Conservation (phyloP, 2,113 vertebrate genomes). For the Nyctibius bracteatus region DNA sequence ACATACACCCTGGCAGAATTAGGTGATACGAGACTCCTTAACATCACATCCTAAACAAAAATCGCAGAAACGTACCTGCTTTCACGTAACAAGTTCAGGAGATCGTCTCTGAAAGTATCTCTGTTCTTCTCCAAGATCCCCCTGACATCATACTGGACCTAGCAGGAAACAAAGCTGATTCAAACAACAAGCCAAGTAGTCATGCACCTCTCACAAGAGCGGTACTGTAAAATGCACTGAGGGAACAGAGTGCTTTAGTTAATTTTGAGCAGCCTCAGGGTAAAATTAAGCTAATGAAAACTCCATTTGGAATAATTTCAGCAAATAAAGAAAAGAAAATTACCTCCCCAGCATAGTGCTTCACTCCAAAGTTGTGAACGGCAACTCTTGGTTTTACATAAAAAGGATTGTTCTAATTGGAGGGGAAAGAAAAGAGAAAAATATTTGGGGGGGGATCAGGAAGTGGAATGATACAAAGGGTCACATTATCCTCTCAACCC, state of each 20-base stretch:
- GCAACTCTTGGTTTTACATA: conserved; percentile 96
- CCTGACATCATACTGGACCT: conserved; percentile 96
- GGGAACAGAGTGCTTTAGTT: background rate
- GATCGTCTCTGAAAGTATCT: conserved; percentile 94
- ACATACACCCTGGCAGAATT: background rate
- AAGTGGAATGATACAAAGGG: background rate
- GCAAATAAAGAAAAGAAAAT: conserved; percentile 45
- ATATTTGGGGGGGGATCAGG: background rate
- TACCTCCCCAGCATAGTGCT: conserved; percentile 97
- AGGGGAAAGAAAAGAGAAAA: background rate
- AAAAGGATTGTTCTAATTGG: conserved; percentile 89
- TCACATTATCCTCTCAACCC: background rate
- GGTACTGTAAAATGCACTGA: background rate
- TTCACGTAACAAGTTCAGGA: conserved; percentile 91
- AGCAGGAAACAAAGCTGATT: conserved; percentile 9
- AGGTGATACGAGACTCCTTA: background rate
- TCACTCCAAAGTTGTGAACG: conserved; percentile 92
- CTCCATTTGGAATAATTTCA: conserved; percentile 36
- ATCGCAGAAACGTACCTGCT: conserved; percentile 76
- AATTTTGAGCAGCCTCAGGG: conserved; percentile 26
- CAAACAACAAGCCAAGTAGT: conserved; percentile 13
- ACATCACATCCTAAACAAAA: background rate
- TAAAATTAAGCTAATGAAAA: conserved; percentile 43
- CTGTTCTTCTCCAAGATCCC: conserved; percentile 96
- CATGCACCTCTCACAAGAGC: background rate